Evolutionary conservation across 2,797 vertebrate genomes (phyloP).

Genomic region (Sebastes minor): DNA sequence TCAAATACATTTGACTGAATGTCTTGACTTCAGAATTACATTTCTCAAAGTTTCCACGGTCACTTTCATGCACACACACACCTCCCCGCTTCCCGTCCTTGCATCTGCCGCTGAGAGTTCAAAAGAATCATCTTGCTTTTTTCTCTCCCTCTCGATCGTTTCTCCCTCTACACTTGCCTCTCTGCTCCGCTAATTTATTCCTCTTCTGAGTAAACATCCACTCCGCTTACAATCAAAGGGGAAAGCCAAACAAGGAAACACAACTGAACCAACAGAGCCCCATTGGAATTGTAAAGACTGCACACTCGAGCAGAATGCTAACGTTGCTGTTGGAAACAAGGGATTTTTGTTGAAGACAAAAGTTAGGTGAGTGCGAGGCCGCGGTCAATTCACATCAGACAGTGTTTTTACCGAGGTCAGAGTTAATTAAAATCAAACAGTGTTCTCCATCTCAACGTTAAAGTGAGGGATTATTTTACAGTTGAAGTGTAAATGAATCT

Average conservation of each 20-base stretch:
- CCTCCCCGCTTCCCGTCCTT: neutral
- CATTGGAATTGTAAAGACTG: slow-evolving; percentile 32
- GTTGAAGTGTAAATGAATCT: slow-evolving; percentile 11
- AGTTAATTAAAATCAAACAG: slow-evolving; percentile 51
- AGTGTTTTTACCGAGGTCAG: slow-evolving; percentile 9
- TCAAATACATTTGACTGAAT: slow-evolving; percentile 10
- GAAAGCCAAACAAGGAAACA: slow-evolving; percentile 48
- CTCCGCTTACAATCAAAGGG: slow-evolving; percentile 50
- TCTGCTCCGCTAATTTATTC: slow-evolving; percentile 43
- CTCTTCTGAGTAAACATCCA: slow-evolving; percentile 53
- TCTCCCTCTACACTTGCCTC: neutral
- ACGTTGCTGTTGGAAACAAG: slow-evolving; percentile 2
- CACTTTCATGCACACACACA: neutral
- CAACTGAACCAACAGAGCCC: slow-evolving; percentile 50
- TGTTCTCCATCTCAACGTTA: neutral
- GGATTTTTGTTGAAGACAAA: slow-evolving; percentile 23
- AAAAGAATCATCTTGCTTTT: slow-evolving; percentile 23
- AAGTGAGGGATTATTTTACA: slow-evolving; percentile 6
- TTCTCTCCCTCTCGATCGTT: neutral
- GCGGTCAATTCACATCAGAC: slow-evolving; percentile 18
- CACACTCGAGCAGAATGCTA: slow-evolving; percentile 36
- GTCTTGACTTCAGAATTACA: slow-evolving; percentile 10
- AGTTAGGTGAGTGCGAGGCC: neutral
- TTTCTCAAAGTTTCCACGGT: slow-evolving; percentile 8
- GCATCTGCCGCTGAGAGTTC: slow-evolving; percentile 2